Base-by-base conservation (phyloP, 2,888 invertebrate genomes). In the Lasioglossum calceatum region DNA sequence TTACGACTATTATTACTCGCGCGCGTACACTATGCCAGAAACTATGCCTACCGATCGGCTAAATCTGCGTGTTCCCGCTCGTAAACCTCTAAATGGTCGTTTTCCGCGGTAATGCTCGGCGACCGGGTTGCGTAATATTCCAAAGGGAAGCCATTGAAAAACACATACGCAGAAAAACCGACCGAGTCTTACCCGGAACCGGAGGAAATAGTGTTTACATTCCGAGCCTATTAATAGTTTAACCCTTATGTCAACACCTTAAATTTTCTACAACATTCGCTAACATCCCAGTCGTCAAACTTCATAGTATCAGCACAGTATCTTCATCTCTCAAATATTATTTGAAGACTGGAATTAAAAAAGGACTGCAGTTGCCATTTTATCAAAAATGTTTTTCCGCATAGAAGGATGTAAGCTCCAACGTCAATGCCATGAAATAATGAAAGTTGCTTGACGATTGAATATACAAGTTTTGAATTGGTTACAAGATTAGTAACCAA, bases 1-100 rank as follows among this genome's bases (percentile, higher is more conserved):
- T 91, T 91, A 91, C 90, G 86, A 90, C 90, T 92, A 89, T 91
- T 91, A 91, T 92, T 91, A 91, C 89, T 88, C 88, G 79, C 77
- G 81, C 87, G 58, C 84, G 88, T 88, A 85, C 77, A 88, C 86
- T 85, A 87, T 81, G 84, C 79, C 85, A 42, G 64, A 47, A 82
- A 79, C 86, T 89, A 86, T 91, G 85, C 84, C 64, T 78, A 27
- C 78, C 73, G 72, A 88, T 82, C 85, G 78, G 78, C 81, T 86
- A 85, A 79, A 79, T 87, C 84, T 50, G 61, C 73, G 73, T 80
- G 54, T 67, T 58, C 67, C 77, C 58, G 27, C 61, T 77, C 77
- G 70, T 86, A 80, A 85, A 82, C 32, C 70, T 81, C 71, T 44
- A 27, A 79, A 79, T 79, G 76, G 23, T 81, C 81, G 70, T 85